Percentiles rank a stretch among this genome's conserved stretches.
Conservation (phyloP, 2,888 invertebrate species). For the Ormyrus thymus region DNA sequence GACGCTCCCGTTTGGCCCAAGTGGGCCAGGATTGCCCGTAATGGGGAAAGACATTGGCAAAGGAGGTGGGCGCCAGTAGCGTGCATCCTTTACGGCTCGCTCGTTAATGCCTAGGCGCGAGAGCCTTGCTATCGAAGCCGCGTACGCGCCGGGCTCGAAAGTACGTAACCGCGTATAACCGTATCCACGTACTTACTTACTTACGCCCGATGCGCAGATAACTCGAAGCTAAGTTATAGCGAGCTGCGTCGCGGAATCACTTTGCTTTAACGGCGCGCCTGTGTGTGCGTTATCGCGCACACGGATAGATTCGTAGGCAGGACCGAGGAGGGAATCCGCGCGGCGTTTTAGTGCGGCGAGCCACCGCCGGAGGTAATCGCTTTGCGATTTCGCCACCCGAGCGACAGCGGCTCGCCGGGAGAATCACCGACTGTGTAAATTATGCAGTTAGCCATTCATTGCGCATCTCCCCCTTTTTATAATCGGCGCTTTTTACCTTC, state of each 20-base stretch:
- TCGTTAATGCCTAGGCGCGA: slow-evolving; percentile 38
- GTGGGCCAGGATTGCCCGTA: not conserved
- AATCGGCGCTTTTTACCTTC: slow-evolving; percentile 30
- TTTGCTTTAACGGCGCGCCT: slow-evolving; percentile 63
- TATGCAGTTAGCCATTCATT: slow-evolving; percentile 29
- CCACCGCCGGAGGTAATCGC: slow-evolving; percentile 31
- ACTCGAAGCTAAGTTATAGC: slow-evolving; percentile 60
- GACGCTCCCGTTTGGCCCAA: too few relatives aligned
- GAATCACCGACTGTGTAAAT: slow-evolving; percentile 27
- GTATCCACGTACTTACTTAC: slow-evolving; percentile 63
- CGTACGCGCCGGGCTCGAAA: not conserved
- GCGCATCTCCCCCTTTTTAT: slow-evolving; percentile 13
- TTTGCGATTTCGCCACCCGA: slow-evolving; percentile 38
- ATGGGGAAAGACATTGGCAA: slow-evolving; percentile 31
- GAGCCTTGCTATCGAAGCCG: slow-evolving; percentile 12
- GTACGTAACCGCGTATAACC: slow-evolving; percentile 41
- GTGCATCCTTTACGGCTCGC: slow-evolving; percentile 49
- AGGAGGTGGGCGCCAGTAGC: not conserved
- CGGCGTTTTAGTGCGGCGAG: slow-evolving; percentile 32
- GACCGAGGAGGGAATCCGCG: slow-evolving; percentile 6
- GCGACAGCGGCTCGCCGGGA: not conserved
- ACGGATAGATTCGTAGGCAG: not conserved
- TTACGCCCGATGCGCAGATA: slow-evolving; percentile 68
- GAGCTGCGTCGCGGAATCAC: slow-evolving; percentile 60
- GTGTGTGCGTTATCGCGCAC: slow-evolving; percentile 26